phyloP scores from a whole-genome alignment of 2,888 invertebrate species.

The Aricia artaxerxes region DNA sequence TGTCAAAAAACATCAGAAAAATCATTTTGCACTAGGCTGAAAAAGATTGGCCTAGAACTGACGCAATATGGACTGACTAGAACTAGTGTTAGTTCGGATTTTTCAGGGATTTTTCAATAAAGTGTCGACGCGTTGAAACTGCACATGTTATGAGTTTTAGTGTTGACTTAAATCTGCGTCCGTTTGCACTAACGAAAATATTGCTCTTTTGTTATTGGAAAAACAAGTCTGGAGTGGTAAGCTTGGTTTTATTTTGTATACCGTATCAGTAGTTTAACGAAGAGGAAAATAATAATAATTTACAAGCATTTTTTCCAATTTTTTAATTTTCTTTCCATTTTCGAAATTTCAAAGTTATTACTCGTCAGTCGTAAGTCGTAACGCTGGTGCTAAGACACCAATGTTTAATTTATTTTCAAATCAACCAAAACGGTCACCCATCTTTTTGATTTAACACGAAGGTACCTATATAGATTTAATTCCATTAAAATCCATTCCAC shows the following conservation, averaged over 20 bases:
- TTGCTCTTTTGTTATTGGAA: slow-evolving; percentile 1
- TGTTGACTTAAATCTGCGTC: slow-evolving; percentile 7
- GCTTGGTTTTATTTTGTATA: background rate
- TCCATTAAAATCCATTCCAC: background rate
- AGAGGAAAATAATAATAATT: no score
- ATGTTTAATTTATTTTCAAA: no score
- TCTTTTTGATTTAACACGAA: background rate
- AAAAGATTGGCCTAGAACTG: background rate
- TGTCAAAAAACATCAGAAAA: background rate
- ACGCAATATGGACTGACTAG: background rate
- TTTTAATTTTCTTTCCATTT: no score
- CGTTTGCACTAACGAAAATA: background rate
- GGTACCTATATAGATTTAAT: background rate
- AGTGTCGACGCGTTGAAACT: slow-evolving; percentile 12
- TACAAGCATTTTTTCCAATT: no score
- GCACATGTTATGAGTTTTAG: background rate
- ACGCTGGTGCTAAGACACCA: no score
- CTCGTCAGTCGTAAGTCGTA: no score
- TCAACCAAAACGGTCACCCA: background rate
- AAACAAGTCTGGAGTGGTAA: background rate
- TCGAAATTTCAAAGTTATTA: no score
- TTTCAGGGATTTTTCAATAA: slow-evolving; percentile 14
- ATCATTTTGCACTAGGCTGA: background rate
- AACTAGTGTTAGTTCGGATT: background rate
- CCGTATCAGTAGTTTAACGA: background rate